Conservation (phyloP, 2,888 invertebrate species). For the Thera britannica region DNA sequence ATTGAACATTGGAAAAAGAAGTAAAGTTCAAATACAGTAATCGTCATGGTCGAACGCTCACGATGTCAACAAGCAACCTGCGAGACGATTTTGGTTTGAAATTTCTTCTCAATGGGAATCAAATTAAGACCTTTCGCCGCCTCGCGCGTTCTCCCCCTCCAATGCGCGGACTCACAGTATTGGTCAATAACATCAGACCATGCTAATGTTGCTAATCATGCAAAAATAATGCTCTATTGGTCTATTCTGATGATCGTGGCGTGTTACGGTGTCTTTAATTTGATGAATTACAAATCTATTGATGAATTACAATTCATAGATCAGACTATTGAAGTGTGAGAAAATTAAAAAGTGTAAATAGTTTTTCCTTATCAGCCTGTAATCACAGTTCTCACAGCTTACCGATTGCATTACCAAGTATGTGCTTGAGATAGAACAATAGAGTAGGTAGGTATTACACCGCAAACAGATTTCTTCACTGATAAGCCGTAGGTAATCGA, state of each 20-base stretch:
- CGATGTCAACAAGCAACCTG: no score
- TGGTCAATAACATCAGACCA: conserved; percentile 42
- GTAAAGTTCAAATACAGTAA: background rate
- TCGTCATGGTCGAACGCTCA: no score
- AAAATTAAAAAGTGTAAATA: background rate
- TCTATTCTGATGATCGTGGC: conserved; percentile 21
- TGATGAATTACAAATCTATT: background rate
- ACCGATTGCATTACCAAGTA: conserved; percentile 35
- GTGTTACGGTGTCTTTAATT: conserved; percentile 10
- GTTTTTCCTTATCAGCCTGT: conserved; percentile 5
- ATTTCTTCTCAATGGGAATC: background rate
- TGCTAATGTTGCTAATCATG: conserved; percentile 37
- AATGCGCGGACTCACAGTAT: conserved; percentile 40
- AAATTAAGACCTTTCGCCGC: conserved; percentile 44
- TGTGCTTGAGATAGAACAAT: conserved; percentile 46
- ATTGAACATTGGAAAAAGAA: background rate
- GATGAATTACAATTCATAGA: no score
- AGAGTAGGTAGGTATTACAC: conserved; percentile 36
- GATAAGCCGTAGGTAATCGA: conserved; percentile 54
- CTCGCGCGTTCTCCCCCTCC: conserved; percentile 44
- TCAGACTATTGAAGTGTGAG: background rate
- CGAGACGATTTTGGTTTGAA: no score
- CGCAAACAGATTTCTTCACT: conserved; percentile 50
- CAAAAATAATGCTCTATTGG: conserved; percentile 35
- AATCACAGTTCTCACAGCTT: conserved; percentile 23